phyloP scores from a whole-genome alignment of 2,113 vertebrate species.

The Petaurus breviceps region DNA sequence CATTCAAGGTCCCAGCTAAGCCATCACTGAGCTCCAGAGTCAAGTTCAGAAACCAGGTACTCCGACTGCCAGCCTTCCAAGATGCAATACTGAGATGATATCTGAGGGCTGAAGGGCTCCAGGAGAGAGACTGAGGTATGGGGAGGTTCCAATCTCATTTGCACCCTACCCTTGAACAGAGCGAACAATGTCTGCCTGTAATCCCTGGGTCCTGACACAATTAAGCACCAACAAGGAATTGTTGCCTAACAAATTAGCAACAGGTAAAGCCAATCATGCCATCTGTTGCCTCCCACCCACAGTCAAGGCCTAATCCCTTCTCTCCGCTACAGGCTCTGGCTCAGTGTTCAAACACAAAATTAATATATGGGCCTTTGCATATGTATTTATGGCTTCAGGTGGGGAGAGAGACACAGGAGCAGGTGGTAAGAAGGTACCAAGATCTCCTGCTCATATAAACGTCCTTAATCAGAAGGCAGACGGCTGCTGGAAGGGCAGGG shows the following conservation, averaged over 20 bases:
- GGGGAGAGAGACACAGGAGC: slow-evolving; percentile 65
- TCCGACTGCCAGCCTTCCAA: neutral
- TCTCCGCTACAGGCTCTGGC: slow-evolving; percentile 22
- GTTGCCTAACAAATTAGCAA: slow-evolving; percentile 68
- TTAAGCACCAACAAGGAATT: slow-evolving; percentile 45
- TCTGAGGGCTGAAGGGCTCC: neutral
- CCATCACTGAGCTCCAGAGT: neutral
- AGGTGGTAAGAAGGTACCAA: slow-evolving; percentile 63
- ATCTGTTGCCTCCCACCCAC: slow-evolving; percentile 66
- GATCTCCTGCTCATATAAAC: slow-evolving; percentile 55
- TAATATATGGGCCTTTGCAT: slow-evolving; percentile 73
- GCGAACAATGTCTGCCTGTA: fast-evolving
- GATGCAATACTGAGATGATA: neutral
- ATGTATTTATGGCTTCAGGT: slow-evolving; percentile 72
- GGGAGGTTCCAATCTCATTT: neutral
- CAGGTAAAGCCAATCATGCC: slow-evolving; percentile 73
- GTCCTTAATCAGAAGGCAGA: slow-evolving; percentile 7
- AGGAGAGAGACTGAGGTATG: neutral
- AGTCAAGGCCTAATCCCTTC: slow-evolving; percentile 52
- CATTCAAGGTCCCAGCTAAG: slow-evolving; percentile 3
- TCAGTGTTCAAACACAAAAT: slow-evolving; percentile 67
- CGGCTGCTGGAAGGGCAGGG: slow-evolving; percentile 55
- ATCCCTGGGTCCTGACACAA: slow-evolving; percentile 33
- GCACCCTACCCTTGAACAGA: fast-evolving
- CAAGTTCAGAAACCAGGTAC: neutral